A percentile compares a stretch with the other conserved stretches of the same genome.
phyloP scores from a whole-genome alignment of 2,888 invertebrate genomes.

The Tetragnatha montana region DNA sequence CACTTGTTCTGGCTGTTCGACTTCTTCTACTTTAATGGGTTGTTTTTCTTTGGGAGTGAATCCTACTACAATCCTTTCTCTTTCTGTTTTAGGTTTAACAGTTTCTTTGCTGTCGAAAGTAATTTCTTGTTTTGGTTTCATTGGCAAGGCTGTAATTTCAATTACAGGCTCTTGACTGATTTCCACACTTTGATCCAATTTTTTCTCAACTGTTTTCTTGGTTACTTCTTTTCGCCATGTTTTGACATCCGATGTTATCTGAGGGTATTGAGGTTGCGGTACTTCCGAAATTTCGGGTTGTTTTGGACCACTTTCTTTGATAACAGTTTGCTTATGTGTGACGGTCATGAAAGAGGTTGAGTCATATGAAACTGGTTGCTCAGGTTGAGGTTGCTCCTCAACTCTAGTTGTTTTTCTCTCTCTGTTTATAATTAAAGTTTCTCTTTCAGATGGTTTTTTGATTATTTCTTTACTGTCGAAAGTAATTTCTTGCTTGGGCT shows the following conservation, averaged over 20 bases:
- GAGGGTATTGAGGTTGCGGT: constrained; percentile 73
- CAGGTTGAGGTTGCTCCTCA: constrained; percentile 71
- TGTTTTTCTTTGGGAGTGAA: constrained; percentile 12
- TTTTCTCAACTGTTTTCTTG: constrained; percentile 68
- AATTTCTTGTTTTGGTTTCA: constrained; percentile 60
- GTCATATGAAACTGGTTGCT: constrained; percentile 54
- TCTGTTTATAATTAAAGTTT: constrained; percentile 19
- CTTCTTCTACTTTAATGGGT: constrained; percentile 62
- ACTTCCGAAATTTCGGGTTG: neutral
- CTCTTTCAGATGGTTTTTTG: constrained; percentile 48
- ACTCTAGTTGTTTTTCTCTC: constrained; percentile 7
- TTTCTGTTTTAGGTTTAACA: constrained; percentile 56
- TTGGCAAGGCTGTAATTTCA: constrained; percentile 60
- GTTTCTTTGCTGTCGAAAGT: constrained; percentile 62
- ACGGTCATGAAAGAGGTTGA: neutral
- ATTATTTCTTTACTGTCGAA: constrained; percentile 65
- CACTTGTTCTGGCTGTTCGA: constrained; percentile 70
- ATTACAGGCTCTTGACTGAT: constrained; percentile 56
- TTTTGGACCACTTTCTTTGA: neutral
- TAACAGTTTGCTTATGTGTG: neutral
- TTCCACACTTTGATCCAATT: constrained; percentile 39
- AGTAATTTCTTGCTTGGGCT: constrained; percentile 57
- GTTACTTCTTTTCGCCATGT: constrained; percentile 51
- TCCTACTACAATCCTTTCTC: constrained; percentile 29
- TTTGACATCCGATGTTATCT: constrained; percentile 75